These are phyloP conservation scores for Caenorhabditis uteleia DNA, from an alignment of 2,888 invertebrate genomes.

Conservation along the genomic window DNA sequence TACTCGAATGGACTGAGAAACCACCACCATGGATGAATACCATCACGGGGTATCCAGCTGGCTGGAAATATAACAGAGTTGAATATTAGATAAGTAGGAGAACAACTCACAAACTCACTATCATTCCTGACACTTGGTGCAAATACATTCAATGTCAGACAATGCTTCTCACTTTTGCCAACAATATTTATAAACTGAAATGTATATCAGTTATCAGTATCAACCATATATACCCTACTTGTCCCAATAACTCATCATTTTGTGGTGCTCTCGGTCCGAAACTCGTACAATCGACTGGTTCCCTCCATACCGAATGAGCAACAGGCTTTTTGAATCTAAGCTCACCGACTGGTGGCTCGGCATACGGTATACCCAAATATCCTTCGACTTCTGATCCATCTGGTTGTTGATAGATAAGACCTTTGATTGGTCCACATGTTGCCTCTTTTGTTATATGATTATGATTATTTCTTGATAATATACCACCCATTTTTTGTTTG, in stretches of 20 bases:
- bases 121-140: constrained; percentile 46
- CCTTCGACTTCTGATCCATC: constrained; percentile 38
- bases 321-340: constrained; percentile 48
- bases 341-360: constrained; percentile 40
- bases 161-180: constrained; percentile 47
- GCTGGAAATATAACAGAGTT: constrained; percentile 22
- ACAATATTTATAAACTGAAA: constrained; percentile 46
- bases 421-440: constrained; percentile 29
- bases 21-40: constrained; percentile 61
- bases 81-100: neutral
- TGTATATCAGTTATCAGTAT: neutral
- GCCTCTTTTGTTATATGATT: too few species aligned
- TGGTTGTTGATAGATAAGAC: constrained; percentile 17
- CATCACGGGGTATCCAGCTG: constrained; percentile 51
- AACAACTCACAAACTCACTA: constrained; percentile 30
- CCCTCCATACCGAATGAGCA: constrained; percentile 36
- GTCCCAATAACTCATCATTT: constrained; percentile 41
- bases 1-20: constrained; percentile 47
- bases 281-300: constrained; percentile 41
- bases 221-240: constrained; percentile 12
- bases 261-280: constrained; percentile 57
- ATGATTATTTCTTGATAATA: too few species aligned
- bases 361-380: constrained; percentile 49
- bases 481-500: too few species aligned
- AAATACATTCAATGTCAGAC: constrained; percentile 54